Percentiles rank a stretch among this genome's conserved stretches.
phyloP scores from a whole-genome alignment of 2,888 invertebrate species.

The Thumatha senex region DNA sequence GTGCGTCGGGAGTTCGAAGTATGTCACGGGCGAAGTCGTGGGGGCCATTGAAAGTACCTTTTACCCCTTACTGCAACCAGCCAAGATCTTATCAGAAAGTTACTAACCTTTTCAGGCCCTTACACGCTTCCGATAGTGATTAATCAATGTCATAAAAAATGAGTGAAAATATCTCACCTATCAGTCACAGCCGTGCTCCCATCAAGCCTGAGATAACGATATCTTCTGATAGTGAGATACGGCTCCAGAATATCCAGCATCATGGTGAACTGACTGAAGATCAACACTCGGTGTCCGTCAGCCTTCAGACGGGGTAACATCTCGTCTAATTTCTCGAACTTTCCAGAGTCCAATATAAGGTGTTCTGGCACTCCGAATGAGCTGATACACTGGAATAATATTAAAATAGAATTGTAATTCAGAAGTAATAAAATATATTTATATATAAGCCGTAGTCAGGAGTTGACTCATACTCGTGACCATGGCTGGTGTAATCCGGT shows the following conservation, averaged over 20 bases:
- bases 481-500: too few relatives aligned
- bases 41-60: too few relatives aligned
- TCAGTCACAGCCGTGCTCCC: constrained; percentile 94
- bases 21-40: too few relatives aligned
- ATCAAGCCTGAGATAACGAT: constrained; percentile 93
- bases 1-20: too few relatives aligned
- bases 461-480: too few relatives aligned
- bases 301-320: constrained; percentile 89
- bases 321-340: constrained; percentile 91
- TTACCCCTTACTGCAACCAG: too few relatives aligned
- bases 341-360: constrained; percentile 92
- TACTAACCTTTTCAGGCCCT: too few relatives aligned
- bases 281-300: constrained; percentile 91
- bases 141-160: too few relatives aligned
- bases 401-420: not conserved
- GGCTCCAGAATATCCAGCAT: constrained; percentile 96
- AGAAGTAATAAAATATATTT: not conserved
- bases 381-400: constrained; percentile 80
- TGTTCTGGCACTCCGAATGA: constrained; percentile 86
- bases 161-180: constrained; percentile 68
- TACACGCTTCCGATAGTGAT: too few relatives aligned
- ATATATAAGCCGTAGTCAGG: too few relatives aligned
- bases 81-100: too few relatives aligned
- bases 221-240: constrained; percentile 89
- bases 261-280: constrained; percentile 98